Percentiles rank a stretch among this genome's conserved stretches.
Evolutionary conservation across 2,888 invertebrate species (phyloP).

Genomic region (Eulithis testata): DNA sequence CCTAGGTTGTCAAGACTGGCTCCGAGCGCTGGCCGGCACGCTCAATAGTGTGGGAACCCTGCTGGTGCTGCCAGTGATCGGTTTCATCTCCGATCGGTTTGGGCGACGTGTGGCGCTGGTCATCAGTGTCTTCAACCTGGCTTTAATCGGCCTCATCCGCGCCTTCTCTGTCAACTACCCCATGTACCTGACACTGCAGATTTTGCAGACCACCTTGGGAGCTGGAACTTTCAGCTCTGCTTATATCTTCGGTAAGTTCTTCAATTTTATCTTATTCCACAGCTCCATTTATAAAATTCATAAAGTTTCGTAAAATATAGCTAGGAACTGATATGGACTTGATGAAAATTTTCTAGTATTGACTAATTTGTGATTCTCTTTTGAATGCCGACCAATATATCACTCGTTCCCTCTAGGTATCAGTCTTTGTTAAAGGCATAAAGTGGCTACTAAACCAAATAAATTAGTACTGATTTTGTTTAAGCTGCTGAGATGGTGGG

Average conservation of each 20-base stretch:
- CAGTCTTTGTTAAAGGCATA: too few relatives aligned
- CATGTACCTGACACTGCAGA: constrained; percentile 81
- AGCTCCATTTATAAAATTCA: too few relatives aligned
- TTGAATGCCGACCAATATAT: too few relatives aligned
- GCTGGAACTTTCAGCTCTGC: constrained; percentile 82
- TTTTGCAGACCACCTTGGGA: constrained; percentile 81
- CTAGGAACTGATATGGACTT: not conserved
- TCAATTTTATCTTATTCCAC: not conserved
- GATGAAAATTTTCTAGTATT: not conserved
- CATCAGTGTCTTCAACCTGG: constrained; percentile 71
- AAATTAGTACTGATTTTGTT: constrained; percentile 12
- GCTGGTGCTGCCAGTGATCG: constrained; percentile 87
- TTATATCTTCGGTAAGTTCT: constrained; percentile 66
- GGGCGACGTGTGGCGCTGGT: constrained; percentile 81
- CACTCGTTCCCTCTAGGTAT: too few relatives aligned
- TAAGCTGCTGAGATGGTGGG: constrained; percentile 91
- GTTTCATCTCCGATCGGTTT: constrained; percentile 87
- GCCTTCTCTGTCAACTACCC: constrained; percentile 83
- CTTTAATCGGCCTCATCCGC: constrained; percentile 77
- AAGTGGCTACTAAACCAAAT: too few relatives aligned
- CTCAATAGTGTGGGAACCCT: constrained; percentile 88
- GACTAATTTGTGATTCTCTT: too few relatives aligned
- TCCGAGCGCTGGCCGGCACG: constrained; percentile 88
- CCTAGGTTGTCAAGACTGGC: constrained; percentile 88
- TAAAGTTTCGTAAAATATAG: not conserved